Evolutionary conservation across 2,888 invertebrate genomes (phyloP), one percentile per base, ranked within the genome.

Genomic region (Idaea biselata): DNA sequence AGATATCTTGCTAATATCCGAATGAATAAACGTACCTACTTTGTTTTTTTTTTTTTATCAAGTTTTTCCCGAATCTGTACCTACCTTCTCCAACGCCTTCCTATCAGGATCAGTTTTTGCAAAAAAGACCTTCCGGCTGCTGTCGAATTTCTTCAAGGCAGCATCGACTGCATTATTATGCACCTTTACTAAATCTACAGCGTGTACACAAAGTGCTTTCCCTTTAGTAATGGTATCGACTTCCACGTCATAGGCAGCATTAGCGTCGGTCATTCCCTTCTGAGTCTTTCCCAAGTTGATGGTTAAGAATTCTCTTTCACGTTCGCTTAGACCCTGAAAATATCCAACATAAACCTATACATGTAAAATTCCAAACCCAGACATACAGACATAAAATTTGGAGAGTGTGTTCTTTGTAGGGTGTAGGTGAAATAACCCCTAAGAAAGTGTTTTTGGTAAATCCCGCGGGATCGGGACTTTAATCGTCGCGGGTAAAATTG

Each of bases 141-240:
- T 14, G 56, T 56, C 56, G 18, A 18, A 17, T 18, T 56, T 56
- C 6, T 56, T 18, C 4, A 56, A 18, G 18, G 18, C 56, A 3
- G 56, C 56, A 14, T 56, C 17, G 11, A 18, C 14, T 18, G 56
- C 56, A 17, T 56, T 6, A 11, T 56, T 56, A 17, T 55, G 32
- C 57, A 53, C 56, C 32, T 53, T 60, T 25, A 25, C 56, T 53
- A 56, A 18, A 14, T 56, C 56, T 55, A 32, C 5, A 17, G 56
- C 56, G 56, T 56, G 56, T 4, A 56, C 56, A 18, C 56, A 56
- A 17, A 56, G 56, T 14, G 56, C 17, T 11, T 17, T 6, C 11
- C 56, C 56, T 18, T 18, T 14, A 11, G 56, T 14, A 7, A 56
- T 56, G 8, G 17, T 11, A 3, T 7, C 18, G 4, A 56, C 14